Evolutionary conservation across 2,113 vertebrate genomes (phyloP), one percentile per base, ranked within the genome.

Genomic region (Pteropus alecto): DNA sequence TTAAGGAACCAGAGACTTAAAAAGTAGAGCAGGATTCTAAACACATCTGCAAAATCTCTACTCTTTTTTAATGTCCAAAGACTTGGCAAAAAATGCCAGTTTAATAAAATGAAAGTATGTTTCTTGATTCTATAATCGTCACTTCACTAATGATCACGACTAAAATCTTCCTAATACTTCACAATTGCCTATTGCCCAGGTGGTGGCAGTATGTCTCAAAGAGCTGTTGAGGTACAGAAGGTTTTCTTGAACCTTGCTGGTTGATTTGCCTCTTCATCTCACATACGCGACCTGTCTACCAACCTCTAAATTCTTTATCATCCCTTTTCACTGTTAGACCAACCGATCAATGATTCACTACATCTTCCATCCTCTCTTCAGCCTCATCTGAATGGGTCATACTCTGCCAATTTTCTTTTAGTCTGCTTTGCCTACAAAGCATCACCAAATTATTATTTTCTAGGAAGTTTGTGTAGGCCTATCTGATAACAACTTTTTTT

Each of bases 121-220:
- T 83, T 90, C 90, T 70, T 65, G 2, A 82, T 35, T 65, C 33
- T 81, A 0, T 76, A 77, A 82, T 88, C 85, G 41, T 90, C 96
- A 51, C 51, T 90, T 86, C 95, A 79, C 58, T 85, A 41, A 33
- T 43, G 48, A 61, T 77, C 70, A 89, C n/a, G 65, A 74, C 43
- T 93, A 14, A 85, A 88, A 71, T 93, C 13, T 63, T 46, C 56
- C 67, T 30, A 13, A 10, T 60, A 85, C 28, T 96, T 96, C 26
- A 78, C 24, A 94, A 79, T 60, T 94, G 74, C 58, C 61, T 87
- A 0, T 11, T 96, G 91, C 78, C 94, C 93, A 96, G 74, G 77
- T 97, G 96, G 93, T 96, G 96, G 95, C 97, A 97, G 95, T 88
- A 96, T 65, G 68, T 76, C 63, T 96, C 93, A 96, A 61, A 96